phyloP scores from a whole-genome alignment of 2,113 vertebrate species.

The Amblyornis subalaris region DNA sequence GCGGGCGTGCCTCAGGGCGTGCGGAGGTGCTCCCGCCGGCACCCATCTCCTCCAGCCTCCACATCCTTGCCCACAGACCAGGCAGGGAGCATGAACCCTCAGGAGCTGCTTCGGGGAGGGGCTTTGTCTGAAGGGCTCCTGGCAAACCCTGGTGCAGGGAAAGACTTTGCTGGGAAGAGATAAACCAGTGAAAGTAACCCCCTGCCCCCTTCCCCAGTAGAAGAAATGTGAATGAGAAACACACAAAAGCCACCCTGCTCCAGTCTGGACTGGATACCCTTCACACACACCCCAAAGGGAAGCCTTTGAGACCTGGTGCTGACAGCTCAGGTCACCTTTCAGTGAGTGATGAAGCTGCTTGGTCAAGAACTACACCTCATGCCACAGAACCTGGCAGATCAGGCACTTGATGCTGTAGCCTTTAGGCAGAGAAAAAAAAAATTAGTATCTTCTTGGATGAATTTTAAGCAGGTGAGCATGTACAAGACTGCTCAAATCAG shows the following conservation, averaged over 20 bases:
- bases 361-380: neutral
- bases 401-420: neutral
- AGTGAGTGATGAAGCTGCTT: accelerated
- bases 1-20: accelerated
- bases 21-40: neutral
- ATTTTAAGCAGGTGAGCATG: neutral
- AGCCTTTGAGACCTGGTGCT: neutral
- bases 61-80: neutral
- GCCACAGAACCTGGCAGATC: neutral
- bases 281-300: neutral
- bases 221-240: neutral
- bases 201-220: neutral
- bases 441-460: neutral
- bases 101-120: neutral
- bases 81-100: neutral
- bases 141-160: neutral
- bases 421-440: neutral
- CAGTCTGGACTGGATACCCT: neutral
- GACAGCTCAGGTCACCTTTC: neutral
- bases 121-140: neutral
- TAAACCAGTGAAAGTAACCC: accelerated
- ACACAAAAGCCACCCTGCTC: neutral
- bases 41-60: neutral
- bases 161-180: neutral
- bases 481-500: neutral